Percentiles rank a stretch among this genome's conserved stretches.
phyloP scores from a whole-genome alignment of 2,888 invertebrate species.

The Dicyrtoma fusca region DNA sequence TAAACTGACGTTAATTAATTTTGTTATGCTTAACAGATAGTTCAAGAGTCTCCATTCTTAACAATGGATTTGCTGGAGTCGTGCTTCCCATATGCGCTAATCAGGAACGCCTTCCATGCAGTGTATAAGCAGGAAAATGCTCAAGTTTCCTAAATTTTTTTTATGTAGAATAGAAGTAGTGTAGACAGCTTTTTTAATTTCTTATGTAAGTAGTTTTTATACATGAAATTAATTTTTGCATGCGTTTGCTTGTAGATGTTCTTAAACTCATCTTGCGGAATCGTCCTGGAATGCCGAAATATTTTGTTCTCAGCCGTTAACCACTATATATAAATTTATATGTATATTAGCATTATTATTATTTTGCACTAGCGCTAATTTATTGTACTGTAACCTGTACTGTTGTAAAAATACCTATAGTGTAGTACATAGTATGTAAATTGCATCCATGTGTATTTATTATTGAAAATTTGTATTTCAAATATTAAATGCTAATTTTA shows the following conservation, averaged over 20 bases:
- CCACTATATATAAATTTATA: too few relatives aligned
- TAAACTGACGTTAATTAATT: not conserved
- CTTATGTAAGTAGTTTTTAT: constrained; percentile 32
- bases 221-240: constrained; percentile 13
- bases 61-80: constrained; percentile 99
- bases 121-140: constrained; percentile 80
- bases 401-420: too few relatives aligned
- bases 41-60: constrained; percentile 96
- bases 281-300: not conserved
- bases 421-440: too few relatives aligned
- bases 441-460: too few relatives aligned
- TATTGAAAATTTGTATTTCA: constrained; percentile 3
- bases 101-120: constrained; percentile 96
- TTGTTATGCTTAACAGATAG: constrained; percentile 68
- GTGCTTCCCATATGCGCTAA: constrained; percentile 97
- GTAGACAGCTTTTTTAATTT: not conserved
- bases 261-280: constrained; percentile 11
- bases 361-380: not conserved
- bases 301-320: too few relatives aligned
- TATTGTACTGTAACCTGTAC: too few relatives aligned
- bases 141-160: constrained; percentile 42
- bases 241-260: constrained; percentile 26
- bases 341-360: not conserved
- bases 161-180: not conserved
- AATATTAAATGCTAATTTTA: not conserved